A percentile compares a stretch with the other conserved stretches of the same genome.
Evolutionary conservation across 1,140 invertebrate genomes (phyloP).

Genomic region (Drosophila kohkoa): DNA sequence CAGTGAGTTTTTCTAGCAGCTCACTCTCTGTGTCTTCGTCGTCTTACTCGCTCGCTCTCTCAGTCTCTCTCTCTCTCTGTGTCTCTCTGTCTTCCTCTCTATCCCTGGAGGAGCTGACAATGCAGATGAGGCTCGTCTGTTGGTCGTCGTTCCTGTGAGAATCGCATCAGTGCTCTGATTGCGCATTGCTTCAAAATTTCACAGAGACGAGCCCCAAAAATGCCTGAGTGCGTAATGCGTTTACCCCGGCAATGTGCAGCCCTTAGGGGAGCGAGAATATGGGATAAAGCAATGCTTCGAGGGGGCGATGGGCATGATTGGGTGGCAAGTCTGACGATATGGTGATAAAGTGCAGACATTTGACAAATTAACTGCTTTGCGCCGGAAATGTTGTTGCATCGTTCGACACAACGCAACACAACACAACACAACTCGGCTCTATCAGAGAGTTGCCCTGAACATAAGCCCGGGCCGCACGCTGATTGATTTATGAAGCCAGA

Average conservation of each 20-base stretch:
- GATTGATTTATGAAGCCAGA: conserved; percentile 57
- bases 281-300: background rate
- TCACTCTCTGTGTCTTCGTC: conserved; percentile 3
- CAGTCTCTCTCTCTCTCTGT: background rate
- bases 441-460: conserved; percentile 15
- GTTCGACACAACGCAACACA: conserved; percentile 51
- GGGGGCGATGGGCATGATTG: background rate
- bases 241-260: conserved; percentile 40
- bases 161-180: conserved; percentile 80
- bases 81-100: background rate
- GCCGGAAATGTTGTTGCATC: conserved; percentile 73
- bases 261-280: background rate
- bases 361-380: conserved; percentile 84
- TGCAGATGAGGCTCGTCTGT: conserved; percentile 67
- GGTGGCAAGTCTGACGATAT: conserved; percentile 63
- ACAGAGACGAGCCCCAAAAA: conserved; percentile 68
- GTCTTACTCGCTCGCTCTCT: background rate
- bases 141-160: conserved; percentile 66
- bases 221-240: conserved; percentile 80
- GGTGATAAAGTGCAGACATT: conserved; percentile 84
- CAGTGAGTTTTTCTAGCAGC: conserved; percentile 72
- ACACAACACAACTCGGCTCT: background rate
- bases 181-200: conserved; percentile 80
- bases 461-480: conserved; percentile 32
- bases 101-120: conserved; percentile 52